A percentile compares a stretch with the other conserved stretches of the same genome.
phyloP scores from a whole-genome alignment of 2,797 vertebrate genomes.

The Nyctalus aviator region DNA sequence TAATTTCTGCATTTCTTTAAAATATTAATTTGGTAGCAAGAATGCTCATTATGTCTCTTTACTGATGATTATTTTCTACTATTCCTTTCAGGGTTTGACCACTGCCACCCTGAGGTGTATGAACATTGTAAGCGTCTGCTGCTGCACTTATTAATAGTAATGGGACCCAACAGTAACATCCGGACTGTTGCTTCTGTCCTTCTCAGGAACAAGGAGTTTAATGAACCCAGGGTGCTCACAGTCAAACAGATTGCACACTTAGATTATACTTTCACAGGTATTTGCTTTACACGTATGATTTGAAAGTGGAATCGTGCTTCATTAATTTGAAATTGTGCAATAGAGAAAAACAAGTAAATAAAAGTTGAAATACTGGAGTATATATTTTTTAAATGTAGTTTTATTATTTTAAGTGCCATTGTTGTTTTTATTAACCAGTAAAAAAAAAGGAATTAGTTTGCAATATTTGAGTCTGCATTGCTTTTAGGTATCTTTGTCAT shows the following conservation, averaged over 20 bases:
- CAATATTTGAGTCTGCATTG: background rate
- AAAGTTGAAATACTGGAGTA: background rate
- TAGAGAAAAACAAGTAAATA: background rate
- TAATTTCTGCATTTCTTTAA: conserved; percentile 25
- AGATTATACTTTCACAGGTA: conserved; percentile 97
- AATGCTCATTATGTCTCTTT: background rate
- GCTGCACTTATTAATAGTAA: conserved; percentile 96
- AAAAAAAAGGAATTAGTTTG: background rate
- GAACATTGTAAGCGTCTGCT: conserved; percentile 98
- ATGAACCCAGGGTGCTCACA: conserved; percentile 96
- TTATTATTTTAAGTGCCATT: background rate
- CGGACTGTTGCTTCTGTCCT: conserved; percentile 96
- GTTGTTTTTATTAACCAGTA: background rate
- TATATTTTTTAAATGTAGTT: background rate
- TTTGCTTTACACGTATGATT: background rate
- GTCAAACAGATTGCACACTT: conserved; percentile 92
- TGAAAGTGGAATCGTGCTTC: background rate
- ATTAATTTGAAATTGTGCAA: background rate
- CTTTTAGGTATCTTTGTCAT: background rate
- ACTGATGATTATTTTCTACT: background rate
- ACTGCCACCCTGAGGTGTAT: conserved; percentile 98
- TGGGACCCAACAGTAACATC: conserved; percentile 94
- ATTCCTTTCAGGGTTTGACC: conserved; percentile 93
- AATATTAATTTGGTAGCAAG: background rate
- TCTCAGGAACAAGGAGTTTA: conserved; percentile 97